Percentiles rank a stretch among this genome's conserved stretches.
Conservation (phyloP, 2,797 vertebrate species). For the Pseudochirops corinnae region DNA sequence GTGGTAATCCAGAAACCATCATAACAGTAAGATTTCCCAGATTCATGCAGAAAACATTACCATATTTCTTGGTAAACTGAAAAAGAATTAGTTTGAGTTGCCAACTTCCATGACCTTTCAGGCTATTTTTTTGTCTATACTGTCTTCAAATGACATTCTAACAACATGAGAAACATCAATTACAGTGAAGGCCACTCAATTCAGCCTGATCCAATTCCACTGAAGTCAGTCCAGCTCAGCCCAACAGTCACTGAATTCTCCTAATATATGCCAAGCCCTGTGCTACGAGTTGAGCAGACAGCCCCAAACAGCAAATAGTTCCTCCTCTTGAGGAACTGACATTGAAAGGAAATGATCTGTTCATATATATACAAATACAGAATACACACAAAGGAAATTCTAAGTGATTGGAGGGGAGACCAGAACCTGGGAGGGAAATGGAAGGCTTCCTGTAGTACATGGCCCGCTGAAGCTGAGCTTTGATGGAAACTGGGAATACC, state of each 20-base stretch:
- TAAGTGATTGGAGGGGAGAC: not conserved
- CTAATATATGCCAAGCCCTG: not conserved
- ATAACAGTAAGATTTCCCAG: conserved; percentile 81
- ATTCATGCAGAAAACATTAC: conserved; percentile 84
- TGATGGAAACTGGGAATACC: too few species aligned
- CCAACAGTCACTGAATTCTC: not conserved
- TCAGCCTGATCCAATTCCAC: not conserved
- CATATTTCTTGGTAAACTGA: conserved; percentile 85
- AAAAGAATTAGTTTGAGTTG: not conserved
- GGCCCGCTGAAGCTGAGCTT: too few species aligned
- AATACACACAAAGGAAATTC: not conserved
- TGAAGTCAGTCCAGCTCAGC: not conserved
- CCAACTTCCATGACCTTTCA: not conserved
- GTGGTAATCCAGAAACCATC: conserved; percentile 83
- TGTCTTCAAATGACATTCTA: not conserved
- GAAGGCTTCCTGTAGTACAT: not conserved
- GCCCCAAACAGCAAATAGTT: not conserved
- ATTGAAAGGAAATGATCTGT: not conserved
- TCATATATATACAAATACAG: not conserved
- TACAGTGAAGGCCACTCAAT: not conserved
- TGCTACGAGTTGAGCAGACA: not conserved
- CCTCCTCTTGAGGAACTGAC: not conserved
- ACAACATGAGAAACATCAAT: not conserved
- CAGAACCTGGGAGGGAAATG: not conserved
- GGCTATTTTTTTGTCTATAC: not conserved